Conservation (phyloP, 2,888 invertebrate species). For the Rotaria socialis region DNA sequence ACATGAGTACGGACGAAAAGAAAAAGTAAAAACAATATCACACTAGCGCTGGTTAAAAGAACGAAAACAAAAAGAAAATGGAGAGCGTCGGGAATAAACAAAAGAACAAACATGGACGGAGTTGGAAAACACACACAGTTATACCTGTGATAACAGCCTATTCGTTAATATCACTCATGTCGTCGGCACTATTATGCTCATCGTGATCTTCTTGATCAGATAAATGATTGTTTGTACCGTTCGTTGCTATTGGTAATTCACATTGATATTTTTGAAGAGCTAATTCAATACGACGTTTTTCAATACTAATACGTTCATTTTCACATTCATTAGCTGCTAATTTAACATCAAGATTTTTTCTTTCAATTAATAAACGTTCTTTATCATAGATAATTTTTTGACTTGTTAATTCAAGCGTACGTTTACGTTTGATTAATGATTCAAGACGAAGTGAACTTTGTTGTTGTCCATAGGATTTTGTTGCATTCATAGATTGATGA, state of each 20-base stretch:
- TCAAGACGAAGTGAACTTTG: background rate
- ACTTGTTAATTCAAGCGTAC: background rate
- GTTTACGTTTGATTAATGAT: constrained; percentile 33
- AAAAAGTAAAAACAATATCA: background rate
- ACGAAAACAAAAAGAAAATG: background rate
- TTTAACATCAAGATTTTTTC: constrained; percentile 31
- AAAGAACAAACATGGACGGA: background rate
- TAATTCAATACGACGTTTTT: constrained; percentile 13
- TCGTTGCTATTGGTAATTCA: background rate
- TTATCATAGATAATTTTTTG: background rate
- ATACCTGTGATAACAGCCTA: background rate
- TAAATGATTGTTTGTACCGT: background rate
- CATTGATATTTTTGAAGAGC: constrained; percentile 13
- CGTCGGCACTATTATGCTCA: background rate
- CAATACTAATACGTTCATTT: constrained; percentile 16
- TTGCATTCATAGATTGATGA: background rate
- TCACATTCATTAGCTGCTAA: constrained; percentile 30
- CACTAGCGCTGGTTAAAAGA: background rate
- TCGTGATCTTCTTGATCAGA: background rate
- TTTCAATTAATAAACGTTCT: constrained; percentile 25
- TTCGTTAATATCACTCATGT: constrained; percentile 32
- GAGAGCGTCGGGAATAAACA: background rate
- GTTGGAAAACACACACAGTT: background rate
- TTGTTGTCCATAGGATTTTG: background rate
- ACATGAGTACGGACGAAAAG: background rate